Evolutionary conservation across 2,797 vertebrate genomes (phyloP).

Genomic region (Furcifer pardalis): DNA sequence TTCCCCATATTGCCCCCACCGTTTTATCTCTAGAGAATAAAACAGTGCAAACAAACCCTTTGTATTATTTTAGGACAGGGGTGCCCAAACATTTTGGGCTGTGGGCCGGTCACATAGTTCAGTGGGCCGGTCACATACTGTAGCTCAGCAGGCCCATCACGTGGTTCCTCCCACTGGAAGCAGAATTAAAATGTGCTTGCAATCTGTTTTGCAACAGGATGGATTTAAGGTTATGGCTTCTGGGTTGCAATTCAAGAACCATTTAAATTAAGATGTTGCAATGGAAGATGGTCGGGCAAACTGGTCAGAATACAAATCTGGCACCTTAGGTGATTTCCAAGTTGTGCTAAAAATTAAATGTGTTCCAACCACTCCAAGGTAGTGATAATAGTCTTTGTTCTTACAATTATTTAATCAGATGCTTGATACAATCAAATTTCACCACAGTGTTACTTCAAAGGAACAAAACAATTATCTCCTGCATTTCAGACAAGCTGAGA

Average conservation of each 20-base stretch:
- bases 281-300: not conserved
- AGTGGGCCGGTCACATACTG: no score
- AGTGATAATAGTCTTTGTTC: conserved; percentile 5
- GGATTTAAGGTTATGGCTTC: not conserved
- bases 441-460: conserved; percentile 27
- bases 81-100: no score
- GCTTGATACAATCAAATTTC: conserved; percentile 30
- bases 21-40: no score
- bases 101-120: no score
- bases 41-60: no score
- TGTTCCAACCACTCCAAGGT: not conserved
- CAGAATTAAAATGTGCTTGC: no score
- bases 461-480: conserved; percentile 3
- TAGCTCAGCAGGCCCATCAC: no score
- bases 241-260: not conserved
- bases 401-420: conserved; percentile 12
- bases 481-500: conserved; percentile 1
- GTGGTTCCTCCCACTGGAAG: no score
- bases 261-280: not conserved
- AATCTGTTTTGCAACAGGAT: no score
- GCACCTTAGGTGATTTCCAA: not conserved
- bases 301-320: not conserved
- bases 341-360: not conserved
- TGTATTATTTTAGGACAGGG: no score
- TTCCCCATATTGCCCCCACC: no score